Conservation (phyloP, 1,140 invertebrate genomes). For the Aphelinus certus region DNA sequence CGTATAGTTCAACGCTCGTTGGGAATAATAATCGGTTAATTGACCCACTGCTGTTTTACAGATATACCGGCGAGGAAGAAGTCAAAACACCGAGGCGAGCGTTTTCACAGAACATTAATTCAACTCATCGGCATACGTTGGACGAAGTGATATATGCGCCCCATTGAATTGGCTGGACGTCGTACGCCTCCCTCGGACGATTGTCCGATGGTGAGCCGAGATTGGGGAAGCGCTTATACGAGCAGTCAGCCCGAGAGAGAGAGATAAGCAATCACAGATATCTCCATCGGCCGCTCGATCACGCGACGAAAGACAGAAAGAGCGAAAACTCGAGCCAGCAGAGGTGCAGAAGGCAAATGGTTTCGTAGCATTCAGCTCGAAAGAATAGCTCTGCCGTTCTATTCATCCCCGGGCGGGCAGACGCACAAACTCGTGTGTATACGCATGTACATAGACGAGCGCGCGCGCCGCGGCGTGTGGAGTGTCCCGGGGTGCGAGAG, state of each 20-base stretch:
- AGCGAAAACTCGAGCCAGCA: constrained; percentile 3
- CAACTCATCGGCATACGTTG: constrained; percentile 15
- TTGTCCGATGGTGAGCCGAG: constrained; percentile 44
- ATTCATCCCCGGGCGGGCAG: constrained; percentile 53
- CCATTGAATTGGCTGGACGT: background rate
- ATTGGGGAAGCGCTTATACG: constrained; percentile 37
- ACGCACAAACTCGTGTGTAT: constrained; percentile 45
- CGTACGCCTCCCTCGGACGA: constrained; percentile 46
- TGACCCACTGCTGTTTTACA: too few species aligned
- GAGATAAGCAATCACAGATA: constrained; percentile 48
- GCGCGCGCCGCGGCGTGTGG: constrained; percentile 34
- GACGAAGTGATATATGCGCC: constrained; percentile 27
- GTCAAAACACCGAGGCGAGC: background rate
- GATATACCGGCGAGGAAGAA: too few species aligned
- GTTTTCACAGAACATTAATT: background rate
- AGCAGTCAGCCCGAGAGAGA: background rate
- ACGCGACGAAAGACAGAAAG: constrained; percentile 49
- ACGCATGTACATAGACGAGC: too few species aligned
- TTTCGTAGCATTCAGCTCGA: constrained; percentile 52
- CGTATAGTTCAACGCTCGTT: too few species aligned
- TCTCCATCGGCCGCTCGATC: constrained; percentile 58
- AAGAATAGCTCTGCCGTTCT: constrained; percentile 64
- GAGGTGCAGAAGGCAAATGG: constrained; percentile 44
- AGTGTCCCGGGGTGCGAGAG: constrained; percentile 33
- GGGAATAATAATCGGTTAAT: too few species aligned